phyloP scores from a whole-genome alignment of 2,888 invertebrate species.

The Drosophila pseudotakahashii region DNA sequence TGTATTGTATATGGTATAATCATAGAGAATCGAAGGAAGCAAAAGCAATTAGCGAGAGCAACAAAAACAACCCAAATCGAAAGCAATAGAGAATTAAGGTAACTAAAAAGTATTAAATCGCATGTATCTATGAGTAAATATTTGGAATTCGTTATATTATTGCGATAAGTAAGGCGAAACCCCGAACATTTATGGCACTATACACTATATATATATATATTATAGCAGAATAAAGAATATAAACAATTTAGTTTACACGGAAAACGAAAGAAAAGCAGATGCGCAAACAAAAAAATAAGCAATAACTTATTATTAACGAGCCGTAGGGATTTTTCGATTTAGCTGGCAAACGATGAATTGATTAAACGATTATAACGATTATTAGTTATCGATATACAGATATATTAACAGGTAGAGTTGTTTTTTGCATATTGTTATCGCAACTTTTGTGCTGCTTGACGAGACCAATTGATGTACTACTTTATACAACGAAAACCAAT shows the following conservation, averaged over 20 bases:
- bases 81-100: conserved; percentile 70
- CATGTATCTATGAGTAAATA: conserved; percentile 68
- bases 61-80: conserved; percentile 33
- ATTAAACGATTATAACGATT: conserved; percentile 57
- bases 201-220: conserved; percentile 46
- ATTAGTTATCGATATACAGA: conserved; percentile 70
- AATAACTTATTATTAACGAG: conserved; percentile 49
- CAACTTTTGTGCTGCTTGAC: conserved; percentile 81
- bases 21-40: conserved; percentile 23
- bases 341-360: conserved; percentile 73
- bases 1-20: conserved; percentile 54
- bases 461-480: conserved; percentile 80
- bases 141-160: conserved; percentile 78
- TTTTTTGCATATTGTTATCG: conserved; percentile 74
- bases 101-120: conserved; percentile 76
- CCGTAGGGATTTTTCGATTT: conserved; percentile 75
- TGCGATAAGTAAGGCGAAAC: conserved; percentile 69
- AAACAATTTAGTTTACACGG: conserved; percentile 46
- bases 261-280: conserved; percentile 32
- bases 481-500: conserved; percentile 73
- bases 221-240: conserved; percentile 36
- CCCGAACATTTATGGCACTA: conserved; percentile 71
- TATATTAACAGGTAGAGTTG: conserved; percentile 67
- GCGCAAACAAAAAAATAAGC: conserved; percentile 25
- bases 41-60: conserved; percentile 41